Conservation (phyloP, 2,113 vertebrate genomes). For the Menura novaehollandiae region DNA sequence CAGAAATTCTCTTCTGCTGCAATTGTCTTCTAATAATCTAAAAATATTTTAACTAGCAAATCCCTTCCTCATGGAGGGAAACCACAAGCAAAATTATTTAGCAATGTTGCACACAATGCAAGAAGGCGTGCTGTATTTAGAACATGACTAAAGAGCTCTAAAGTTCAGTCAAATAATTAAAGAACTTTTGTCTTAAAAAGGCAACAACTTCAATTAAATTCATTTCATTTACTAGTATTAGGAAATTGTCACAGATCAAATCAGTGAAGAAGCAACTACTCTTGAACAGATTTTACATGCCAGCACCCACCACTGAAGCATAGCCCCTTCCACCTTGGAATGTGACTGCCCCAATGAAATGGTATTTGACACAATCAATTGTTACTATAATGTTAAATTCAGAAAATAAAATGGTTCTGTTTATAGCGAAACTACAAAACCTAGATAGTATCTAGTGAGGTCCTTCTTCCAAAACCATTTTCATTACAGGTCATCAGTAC, state of each 20-base stretch:
- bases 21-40: neutral
- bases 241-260: neutral
- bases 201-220: neutral
- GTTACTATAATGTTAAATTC: neutral
- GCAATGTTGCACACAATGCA: neutral
- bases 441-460: neutral
- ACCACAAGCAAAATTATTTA: neutral
- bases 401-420: neutral
- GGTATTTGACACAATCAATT: neutral
- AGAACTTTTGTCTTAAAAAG: neutral
- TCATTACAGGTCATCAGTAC: neutral
- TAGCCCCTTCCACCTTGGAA: neutral
- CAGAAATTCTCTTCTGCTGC: neutral
- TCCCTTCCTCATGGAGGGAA: neutral
- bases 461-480: neutral
- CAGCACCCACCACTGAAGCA: neutral
- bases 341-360: neutral
- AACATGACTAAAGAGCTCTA: neutral
- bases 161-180: neutral
- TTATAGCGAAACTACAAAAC: neutral
- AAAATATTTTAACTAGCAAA: neutral
- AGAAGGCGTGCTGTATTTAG: neutral
- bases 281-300: neutral
- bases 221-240: neutral
- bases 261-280: neutral